These are phyloP conservation scores for Helogale parvula DNA, from an alignment of 2,113 vertebrate genomes.

Conservation along the genomic window DNA sequence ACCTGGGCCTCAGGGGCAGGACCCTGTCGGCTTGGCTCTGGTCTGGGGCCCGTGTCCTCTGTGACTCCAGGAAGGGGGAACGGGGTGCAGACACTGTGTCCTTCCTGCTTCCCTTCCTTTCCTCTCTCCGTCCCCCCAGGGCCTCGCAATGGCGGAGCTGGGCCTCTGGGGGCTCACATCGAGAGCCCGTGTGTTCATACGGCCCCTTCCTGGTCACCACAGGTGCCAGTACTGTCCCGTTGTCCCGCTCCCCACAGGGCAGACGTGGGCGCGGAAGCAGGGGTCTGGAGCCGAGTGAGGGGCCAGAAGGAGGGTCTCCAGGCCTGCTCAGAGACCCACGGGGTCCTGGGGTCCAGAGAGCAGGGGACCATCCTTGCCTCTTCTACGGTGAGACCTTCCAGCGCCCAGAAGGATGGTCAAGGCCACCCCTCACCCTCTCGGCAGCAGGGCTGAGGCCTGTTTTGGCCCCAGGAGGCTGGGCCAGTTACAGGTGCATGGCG, in stretches of 20 bases:
- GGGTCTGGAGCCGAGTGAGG: not conserved
- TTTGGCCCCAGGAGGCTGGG: not conserved
- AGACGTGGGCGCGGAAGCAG: not conserved
- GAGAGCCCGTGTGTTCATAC: rapidly evolving
- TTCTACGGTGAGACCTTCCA: too few species aligned
- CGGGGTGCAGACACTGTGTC: rapidly evolving
- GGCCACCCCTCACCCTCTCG: not conserved
- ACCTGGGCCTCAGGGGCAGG: not conserved
- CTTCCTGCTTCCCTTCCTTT: not conserved
- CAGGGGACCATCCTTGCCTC: not conserved
- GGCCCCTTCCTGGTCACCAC: rapidly evolving
- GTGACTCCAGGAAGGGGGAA: not conserved
- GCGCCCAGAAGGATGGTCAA: not conserved
- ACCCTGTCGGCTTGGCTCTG: not conserved
- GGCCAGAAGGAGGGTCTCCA: rapidly evolving
- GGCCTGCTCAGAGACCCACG: rapidly evolving
- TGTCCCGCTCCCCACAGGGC: rapidly evolving
- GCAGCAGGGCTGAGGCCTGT: not conserved
- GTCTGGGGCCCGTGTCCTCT: not conserved
- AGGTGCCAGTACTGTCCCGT: rapidly evolving
- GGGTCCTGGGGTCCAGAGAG: not conserved
- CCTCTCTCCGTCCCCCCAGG: not conserved
- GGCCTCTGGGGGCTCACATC: not conserved
- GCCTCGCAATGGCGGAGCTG: too few species aligned
- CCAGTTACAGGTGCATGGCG: rapidly evolving